phyloP scores from a whole-genome alignment of 1,140 invertebrate genomes.

The Pinna nobilis region DNA sequence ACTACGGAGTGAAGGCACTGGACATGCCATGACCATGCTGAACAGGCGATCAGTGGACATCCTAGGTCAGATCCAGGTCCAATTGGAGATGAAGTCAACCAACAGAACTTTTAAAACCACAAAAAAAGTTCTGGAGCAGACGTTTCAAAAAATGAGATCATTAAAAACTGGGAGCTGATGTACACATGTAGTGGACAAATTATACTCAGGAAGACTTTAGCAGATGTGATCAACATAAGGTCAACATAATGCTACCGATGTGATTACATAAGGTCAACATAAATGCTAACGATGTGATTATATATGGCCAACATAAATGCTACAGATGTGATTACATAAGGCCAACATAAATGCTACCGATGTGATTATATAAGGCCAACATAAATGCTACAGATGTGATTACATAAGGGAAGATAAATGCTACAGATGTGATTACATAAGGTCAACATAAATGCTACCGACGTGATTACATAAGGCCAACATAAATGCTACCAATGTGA shows the following conservation, averaged over 20 bases:
- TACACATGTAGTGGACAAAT: neutral
- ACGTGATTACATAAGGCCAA: too few relatives aligned
- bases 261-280: neutral
- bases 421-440: too few relatives aligned
- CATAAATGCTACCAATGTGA: too few relatives aligned
- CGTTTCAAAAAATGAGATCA: neutral
- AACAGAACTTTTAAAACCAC: slow-evolving; percentile 54
- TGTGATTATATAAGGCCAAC: too few relatives aligned
- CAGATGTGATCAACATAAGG: neutral
- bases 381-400: too few relatives aligned
- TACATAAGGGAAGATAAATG: too few relatives aligned
- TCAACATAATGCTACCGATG: too few relatives aligned
- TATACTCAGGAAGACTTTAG: neutral
- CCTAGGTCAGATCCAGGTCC: slow-evolving; percentile 49
- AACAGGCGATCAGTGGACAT: slow-evolving; percentile 37
- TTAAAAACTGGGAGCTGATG: neutral
- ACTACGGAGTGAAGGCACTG: slow-evolving; percentile 26
- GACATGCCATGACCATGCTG: slow-evolving; percentile 47
- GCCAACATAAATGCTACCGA: too few relatives aligned
- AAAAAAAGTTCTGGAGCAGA: slow-evolving; percentile 39
- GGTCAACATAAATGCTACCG: too few relatives aligned
- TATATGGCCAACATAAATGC: too few relatives aligned
- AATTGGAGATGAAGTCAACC: slow-evolving; percentile 56
- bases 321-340: too few relatives aligned
- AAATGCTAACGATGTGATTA: neutral